Conservation (phyloP, 2,888 invertebrate species). For the Mythimna vitellina region DNA sequence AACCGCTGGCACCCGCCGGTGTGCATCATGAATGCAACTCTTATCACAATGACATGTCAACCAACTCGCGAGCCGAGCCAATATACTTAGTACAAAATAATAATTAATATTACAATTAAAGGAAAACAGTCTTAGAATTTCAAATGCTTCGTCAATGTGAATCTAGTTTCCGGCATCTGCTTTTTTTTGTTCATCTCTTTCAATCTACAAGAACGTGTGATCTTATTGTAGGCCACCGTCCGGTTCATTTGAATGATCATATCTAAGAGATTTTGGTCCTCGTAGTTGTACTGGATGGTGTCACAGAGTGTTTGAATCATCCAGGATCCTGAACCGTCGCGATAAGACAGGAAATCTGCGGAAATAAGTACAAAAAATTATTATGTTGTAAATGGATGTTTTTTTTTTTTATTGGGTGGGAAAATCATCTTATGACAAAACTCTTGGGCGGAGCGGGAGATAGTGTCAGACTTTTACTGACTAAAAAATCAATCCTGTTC, state of each 20-base stretch:
- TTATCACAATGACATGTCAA: too few relatives aligned
- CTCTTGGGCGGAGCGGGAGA: too few relatives aligned
- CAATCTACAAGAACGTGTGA: neutral
- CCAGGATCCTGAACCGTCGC: conserved; percentile 13
- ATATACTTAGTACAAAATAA: too few relatives aligned
- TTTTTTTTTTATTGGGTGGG: too few relatives aligned
- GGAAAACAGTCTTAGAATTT: conserved; percentile 6
- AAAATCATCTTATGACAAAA: too few relatives aligned
- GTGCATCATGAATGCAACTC: too few relatives aligned
- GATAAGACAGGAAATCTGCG: conserved; percentile 25
- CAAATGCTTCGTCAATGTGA: conserved; percentile 21
- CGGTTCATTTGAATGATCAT: conserved; percentile 35
- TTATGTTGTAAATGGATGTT: neutral
- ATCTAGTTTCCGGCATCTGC: conserved; percentile 26
- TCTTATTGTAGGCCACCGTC: conserved; percentile 16
- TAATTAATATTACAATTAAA: too few relatives aligned
- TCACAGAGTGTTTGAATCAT: conserved; percentile 33
- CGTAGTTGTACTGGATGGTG: conserved; percentile 1
- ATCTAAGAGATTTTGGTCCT: conserved; percentile 13
- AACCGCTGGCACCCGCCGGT: too few relatives aligned
- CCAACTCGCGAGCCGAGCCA: too few relatives aligned
- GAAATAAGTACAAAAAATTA: neutral
- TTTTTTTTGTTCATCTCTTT: conserved; percentile 22
- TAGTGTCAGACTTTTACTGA: too few relatives aligned
- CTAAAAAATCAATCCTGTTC: too few relatives aligned